Base-by-base conservation (phyloP, 2,888 invertebrate species). In the Cryptosula pallasiana region DNA sequence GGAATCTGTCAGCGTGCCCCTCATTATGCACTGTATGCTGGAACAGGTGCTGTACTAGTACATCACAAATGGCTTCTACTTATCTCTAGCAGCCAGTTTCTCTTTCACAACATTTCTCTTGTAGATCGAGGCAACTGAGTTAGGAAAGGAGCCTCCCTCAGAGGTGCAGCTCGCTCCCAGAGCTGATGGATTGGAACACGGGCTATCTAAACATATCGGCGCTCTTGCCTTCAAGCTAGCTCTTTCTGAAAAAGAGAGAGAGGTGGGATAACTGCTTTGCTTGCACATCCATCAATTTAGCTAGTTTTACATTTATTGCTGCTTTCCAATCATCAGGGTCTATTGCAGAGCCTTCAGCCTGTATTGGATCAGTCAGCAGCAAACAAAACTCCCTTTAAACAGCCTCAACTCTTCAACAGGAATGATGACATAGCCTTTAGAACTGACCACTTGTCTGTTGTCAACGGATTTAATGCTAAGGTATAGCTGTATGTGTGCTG, bases 1-100 rank as follows among this genome's bases (percentile, higher is more conserved):
- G 73, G 84, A 84, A 77, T 81, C 82, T 76, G 79, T 78, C 74
- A 83, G 82, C 72, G 79, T 83, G 20, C 78, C 82, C 2, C 78
- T 84, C 1, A 77, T 84, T 35, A 75, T 84, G 78, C 78, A 82
- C 73, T 80, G 81, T 73, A 83, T 84, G 82, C 74, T 84, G 55
- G 84, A 84, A 75, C 84, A 84, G 81, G 82, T 83, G 71, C n/a
- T 25, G 35, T 54, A 13, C 13, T 54, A 16, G 54, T n/a, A n/a
- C n/a, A n/a, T n/a, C n/a, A n/a, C n/a, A n/a, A n/a, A n/a, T n/a
- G n/a, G n/a, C n/a, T n/a, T n/a, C n/a, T n/a, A n/a, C n/a, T n/a
- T n/a, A 13, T 58, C 5, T 69, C n/a, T 32, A 25, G 69, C n/a
- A 58, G 23, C 27, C 70, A 54, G 13, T 23, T 57, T 55, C 27